A percentile compares a stretch with the other conserved stretches of the same genome.
Evolutionary conservation across 1,140 invertebrate species (phyloP).

Genomic region (Drosophila bipectinata): DNA sequence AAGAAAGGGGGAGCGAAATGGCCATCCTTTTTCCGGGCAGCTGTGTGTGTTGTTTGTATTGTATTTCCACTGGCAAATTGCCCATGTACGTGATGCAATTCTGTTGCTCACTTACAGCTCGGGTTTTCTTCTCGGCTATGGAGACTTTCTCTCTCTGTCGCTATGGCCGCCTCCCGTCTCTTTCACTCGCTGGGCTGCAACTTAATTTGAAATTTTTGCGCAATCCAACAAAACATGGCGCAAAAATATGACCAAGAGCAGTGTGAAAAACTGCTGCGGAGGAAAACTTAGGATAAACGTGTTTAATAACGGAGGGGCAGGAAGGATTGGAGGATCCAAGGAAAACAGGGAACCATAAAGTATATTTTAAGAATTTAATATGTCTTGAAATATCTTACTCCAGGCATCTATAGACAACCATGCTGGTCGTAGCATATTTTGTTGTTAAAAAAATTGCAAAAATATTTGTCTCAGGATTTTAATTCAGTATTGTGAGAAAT

Average conservation of each 20-base stretch:
- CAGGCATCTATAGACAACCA: too few relatives aligned
- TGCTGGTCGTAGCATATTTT: too few relatives aligned
- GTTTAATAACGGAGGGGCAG: constrained; percentile 65
- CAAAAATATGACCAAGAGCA: constrained; percentile 74
- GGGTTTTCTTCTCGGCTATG: constrained; percentile 4
- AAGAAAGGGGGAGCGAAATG: constrained; percentile 4
- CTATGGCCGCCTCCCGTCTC: neutral
- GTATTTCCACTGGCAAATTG: constrained; percentile 75
- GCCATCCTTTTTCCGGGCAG: constrained; percentile 58
- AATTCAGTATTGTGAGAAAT: too few relatives aligned
- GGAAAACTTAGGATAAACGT: constrained; percentile 82
- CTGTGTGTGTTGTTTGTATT: constrained; percentile 63
- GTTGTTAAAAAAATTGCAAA: too few relatives aligned
- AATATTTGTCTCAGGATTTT: too few relatives aligned
- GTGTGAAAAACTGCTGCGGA: constrained; percentile 75
- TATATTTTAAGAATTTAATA: constrained; percentile 16
- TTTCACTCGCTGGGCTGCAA: constrained; percentile 49
- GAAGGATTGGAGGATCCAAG: constrained; percentile 6
- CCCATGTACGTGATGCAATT: constrained; percentile 82
- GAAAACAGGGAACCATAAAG: neutral
- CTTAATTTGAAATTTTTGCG: constrained; percentile 83
- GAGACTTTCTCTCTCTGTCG: constrained; percentile 3
- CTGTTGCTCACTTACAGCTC: constrained; percentile 76
- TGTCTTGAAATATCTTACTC: neutral
- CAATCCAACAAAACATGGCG: constrained; percentile 79